These are phyloP conservation scores for Patagioenas fasciata DNA, from an alignment of 2,113 vertebrate genomes.

Conservation along the genomic window DNA sequence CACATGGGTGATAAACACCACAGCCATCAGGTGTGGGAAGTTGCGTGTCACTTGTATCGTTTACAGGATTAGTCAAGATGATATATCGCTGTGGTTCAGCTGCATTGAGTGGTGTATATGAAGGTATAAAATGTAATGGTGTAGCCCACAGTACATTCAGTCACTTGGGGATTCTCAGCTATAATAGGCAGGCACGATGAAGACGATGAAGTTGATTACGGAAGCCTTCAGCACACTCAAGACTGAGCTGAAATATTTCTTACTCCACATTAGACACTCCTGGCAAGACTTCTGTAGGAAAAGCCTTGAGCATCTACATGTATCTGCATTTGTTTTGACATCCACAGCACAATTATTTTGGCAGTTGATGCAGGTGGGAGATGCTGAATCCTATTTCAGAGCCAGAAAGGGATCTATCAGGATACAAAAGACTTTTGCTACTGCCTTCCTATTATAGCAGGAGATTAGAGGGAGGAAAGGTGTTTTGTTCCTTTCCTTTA, in stretches of 20 bases:
- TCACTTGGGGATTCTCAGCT: not conserved
- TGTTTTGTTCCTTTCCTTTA: not conserved
- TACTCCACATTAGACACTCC: not conserved
- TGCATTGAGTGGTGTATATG: rapidly evolving
- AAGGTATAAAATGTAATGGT: not conserved
- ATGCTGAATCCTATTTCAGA: not conserved
- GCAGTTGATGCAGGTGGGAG: not conserved
- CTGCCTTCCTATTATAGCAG: not conserved
- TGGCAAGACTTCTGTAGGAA: not conserved
- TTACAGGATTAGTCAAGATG: not conserved
- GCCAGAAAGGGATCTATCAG: not conserved
- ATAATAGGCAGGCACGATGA: not conserved
- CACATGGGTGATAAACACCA: not conserved
- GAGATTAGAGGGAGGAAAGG: not conserved
- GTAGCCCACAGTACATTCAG: not conserved
- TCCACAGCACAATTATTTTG: not conserved
- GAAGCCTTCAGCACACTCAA: not conserved
- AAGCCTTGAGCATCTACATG: not conserved
- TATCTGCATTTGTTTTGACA: not conserved
- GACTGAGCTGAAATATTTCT: not conserved
- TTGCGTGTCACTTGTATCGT: too few species aligned
- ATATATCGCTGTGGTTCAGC: too few species aligned
- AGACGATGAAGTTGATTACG: not conserved
- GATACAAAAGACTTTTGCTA: not conserved
- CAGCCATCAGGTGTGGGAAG: too few species aligned